Evolutionary conservation across 1,140 invertebrate species (phyloP), one percentile per base, ranked within the genome.

Genomic region (Cydia strobilella): DNA sequence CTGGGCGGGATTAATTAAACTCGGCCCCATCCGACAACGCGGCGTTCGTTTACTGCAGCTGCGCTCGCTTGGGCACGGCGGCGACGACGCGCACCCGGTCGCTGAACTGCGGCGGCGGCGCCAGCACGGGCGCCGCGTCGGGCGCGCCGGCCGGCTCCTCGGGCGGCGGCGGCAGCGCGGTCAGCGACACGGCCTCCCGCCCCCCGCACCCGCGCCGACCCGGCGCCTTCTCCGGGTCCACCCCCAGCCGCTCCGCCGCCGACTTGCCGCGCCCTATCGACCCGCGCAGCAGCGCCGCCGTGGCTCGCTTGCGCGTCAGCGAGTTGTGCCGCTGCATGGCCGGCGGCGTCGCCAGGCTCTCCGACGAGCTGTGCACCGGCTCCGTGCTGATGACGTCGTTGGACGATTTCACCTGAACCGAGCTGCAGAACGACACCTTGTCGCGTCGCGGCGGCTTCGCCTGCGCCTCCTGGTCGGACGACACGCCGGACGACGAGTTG

Each of bases 401-500:
- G 59, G 88, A 90, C 13, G 93, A 93, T 79, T 93, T 93, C 5
- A 93, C 92, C 42, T 89, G 93, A 39, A 93, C 93, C 73, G 90
- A 93, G 76, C 81, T 86, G 82, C 90, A 93, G 87, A 93, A 93
- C 35, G 93, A 93, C 18, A 93, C 93, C 81, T 93, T 93, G 85
- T 93, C 93, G 51, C 90, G 89, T 4, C 90, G 82, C 73, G 84
- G 80, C 13, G 85, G 82, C 74, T 81, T 78, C 18, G 83, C 85
- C 72, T 84, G 85, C 65, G 90, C 89, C 82, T 97, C 97, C 84
- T 97, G 96, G 86, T 98, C 97, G 31, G 96, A 97, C 75, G 96
- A 97, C 0, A 97, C 96, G 1, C 96, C 97, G 66, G 96, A 97
- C 9, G 96, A 97, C 75, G 96, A 97, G 88, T 97, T 98, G 87